Evolutionary conservation across 2,113 vertebrate genomes (phyloP).

Genomic region (Mobula hypostoma): DNA sequence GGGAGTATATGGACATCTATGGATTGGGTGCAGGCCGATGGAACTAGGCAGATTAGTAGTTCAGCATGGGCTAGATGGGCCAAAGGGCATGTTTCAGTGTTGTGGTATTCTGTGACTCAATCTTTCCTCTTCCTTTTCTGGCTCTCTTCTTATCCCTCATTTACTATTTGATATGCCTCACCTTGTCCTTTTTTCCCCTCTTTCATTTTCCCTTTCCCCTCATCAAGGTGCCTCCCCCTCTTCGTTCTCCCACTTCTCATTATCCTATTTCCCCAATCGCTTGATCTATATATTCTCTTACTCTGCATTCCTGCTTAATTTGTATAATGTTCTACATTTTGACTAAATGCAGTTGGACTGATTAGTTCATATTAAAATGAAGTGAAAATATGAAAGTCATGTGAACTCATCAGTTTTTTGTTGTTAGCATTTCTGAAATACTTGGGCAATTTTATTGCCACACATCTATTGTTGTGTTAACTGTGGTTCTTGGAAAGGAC

Average conservation of each 20-base stretch:
- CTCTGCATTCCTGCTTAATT: not conserved
- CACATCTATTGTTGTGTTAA: not conserved
- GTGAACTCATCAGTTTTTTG: not conserved
- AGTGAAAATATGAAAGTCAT: not conserved
- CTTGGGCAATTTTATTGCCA: not conserved
- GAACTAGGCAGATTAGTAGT: too few species aligned
- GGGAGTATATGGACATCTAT: too few species aligned
- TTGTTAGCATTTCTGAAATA: not conserved
- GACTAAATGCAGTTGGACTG: not conserved
- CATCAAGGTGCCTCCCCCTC: too few species aligned
- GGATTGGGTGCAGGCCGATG: too few species aligned
- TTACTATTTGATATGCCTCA: too few species aligned
- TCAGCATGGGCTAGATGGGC: too few species aligned
- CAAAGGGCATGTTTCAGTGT: too few species aligned
- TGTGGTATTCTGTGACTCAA: not conserved
- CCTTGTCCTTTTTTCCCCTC: not conserved
- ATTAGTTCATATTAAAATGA: not conserved
- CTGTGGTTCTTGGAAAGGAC: not conserved
- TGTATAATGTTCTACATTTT: not conserved
- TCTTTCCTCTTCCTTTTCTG: not conserved
- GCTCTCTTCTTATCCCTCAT: not conserved
- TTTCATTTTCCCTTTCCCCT: not conserved
- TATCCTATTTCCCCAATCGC: not conserved
- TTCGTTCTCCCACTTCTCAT: not conserved
- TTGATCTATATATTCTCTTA: not conserved